Conservation (phyloP, 2,797 vertebrate species). For the Lophius americanus region DNA sequence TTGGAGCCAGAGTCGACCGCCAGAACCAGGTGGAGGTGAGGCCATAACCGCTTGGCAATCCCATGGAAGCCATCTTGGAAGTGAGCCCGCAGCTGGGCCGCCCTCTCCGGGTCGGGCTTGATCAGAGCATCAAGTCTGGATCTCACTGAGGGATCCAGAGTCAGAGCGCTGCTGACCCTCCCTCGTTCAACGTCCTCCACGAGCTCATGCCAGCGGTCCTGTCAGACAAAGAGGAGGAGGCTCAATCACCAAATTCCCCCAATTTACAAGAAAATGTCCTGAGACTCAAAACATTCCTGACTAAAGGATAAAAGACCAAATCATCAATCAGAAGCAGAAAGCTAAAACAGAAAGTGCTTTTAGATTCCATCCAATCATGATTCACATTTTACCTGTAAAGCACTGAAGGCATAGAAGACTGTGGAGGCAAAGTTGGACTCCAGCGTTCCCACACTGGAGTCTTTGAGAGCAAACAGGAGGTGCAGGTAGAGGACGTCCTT, state of each 20-base stretch:
- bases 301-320: background rate
- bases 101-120: conserved; percentile 79
- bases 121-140: conserved; percentile 74
- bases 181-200: conserved; percentile 84
- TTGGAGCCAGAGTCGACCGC: conserved; percentile 84
- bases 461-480: conserved; percentile 87
- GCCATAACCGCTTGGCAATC: conserved; percentile 88
- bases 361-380: background rate
- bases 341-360: background rate
- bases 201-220: conserved; percentile 80
- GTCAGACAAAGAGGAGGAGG: conserved; percentile 29
- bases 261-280: conserved; percentile 14
- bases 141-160: conserved; percentile 72
- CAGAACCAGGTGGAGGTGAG: conserved; percentile 86
- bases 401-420: conserved; percentile 84
- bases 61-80: conserved; percentile 82
- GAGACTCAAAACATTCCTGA: background rate
- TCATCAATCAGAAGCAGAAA: no score
- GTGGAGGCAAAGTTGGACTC: conserved; percentile 86
- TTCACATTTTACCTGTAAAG: conserved; percentile 70
- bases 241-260: no score
- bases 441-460: conserved; percentile 77
- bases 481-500: conserved; percentile 83
- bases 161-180: conserved; percentile 71
- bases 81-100: conserved; percentile 75